Conservation (phyloP, 2,797 vertebrate species). For the Leptoclinus maculatus region DNA sequence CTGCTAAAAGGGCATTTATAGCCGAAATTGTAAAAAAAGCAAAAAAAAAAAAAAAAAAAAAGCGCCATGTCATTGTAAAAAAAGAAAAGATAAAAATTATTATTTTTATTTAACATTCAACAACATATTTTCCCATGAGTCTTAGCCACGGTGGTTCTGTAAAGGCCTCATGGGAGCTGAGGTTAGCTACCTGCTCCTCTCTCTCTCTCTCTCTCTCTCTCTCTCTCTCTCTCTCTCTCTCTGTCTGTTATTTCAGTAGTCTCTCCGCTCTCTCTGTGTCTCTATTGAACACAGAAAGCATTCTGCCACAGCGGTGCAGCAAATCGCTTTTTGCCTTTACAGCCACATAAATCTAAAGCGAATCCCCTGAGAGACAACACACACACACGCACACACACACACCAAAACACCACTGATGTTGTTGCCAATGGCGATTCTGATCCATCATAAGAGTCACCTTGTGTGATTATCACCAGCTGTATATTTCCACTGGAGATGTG, state of each 20-base stretch:
- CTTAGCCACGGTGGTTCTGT: too few species aligned
- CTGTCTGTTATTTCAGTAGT: neutral
- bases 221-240: neutral
- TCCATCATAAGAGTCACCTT: conserved; percentile 61
- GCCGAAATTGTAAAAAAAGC: neutral
- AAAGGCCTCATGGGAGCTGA: neutral
- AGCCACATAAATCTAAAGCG: conserved; percentile 55
- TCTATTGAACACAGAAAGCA: conserved; percentile 34
- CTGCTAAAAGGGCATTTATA: neutral
- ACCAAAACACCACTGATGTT: conserved; percentile 18
- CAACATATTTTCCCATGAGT: too few species aligned
- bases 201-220: neutral
- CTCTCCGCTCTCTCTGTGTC: conserved; percentile 21
- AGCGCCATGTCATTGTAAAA: neutral
- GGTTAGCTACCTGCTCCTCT: neutral
- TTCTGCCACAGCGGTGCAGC: conserved; percentile 30
- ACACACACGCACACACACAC: neutral
- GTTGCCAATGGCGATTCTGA: conserved; percentile 45
- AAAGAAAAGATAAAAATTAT: too few species aligned
- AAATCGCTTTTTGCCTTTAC: conserved; percentile 48
- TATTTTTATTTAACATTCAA: too few species aligned
- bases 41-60: neutral
- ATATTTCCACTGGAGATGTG: conserved; percentile 15
- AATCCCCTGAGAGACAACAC: conserved; percentile 33
- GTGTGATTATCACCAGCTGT: conserved; percentile 44